Evolutionary conservation across 2,113 vertebrate species (phyloP).

Genomic region (Atherinomorus stipes): DNA sequence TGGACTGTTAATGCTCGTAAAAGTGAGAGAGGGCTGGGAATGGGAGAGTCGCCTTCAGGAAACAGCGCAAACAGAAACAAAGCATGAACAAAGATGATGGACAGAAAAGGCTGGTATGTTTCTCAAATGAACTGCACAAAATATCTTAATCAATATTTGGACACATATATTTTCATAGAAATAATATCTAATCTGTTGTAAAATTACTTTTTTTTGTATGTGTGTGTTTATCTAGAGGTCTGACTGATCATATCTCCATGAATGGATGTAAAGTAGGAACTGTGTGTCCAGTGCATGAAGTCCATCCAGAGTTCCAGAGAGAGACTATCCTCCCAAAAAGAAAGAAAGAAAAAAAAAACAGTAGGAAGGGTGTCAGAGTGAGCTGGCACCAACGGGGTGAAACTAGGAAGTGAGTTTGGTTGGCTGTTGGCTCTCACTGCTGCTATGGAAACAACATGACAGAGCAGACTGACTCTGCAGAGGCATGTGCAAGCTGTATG

Average conservation of each 20-base stretch:
- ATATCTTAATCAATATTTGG: not conserved
- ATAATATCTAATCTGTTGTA: not conserved
- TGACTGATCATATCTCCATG: not conserved
- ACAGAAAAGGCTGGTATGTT: constrained; percentile 3
- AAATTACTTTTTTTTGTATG: not conserved
- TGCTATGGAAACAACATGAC: constrained; percentile 79
- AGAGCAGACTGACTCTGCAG: constrained; percentile 75
- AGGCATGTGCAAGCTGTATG: constrained; percentile 31
- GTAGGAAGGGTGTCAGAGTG: constrained; percentile 38
- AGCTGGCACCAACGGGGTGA: constrained; percentile 49
- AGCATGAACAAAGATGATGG: not conserved
- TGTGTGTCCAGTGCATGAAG: not conserved
- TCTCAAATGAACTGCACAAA: not conserved
- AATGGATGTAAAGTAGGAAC: constrained; percentile 18
- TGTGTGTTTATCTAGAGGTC: not conserved
- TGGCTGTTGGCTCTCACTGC: constrained; percentile 72
- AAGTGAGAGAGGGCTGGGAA: not conserved
- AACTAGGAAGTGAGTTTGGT: constrained; percentile 68
- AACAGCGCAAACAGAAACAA: not conserved
- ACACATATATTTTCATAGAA: not conserved
- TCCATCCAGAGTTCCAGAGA: constrained; percentile 25
- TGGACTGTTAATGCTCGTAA: constrained; percentile 13
- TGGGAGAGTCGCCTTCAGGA: constrained; percentile 34
- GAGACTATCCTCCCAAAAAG: not conserved
- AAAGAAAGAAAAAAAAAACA: constrained; percentile 12